Percentiles rank a stretch among this genome's conserved stretches.
phyloP scores from a whole-genome alignment of 2,113 vertebrate species.

The Herpetotheres cachinnans region DNA sequence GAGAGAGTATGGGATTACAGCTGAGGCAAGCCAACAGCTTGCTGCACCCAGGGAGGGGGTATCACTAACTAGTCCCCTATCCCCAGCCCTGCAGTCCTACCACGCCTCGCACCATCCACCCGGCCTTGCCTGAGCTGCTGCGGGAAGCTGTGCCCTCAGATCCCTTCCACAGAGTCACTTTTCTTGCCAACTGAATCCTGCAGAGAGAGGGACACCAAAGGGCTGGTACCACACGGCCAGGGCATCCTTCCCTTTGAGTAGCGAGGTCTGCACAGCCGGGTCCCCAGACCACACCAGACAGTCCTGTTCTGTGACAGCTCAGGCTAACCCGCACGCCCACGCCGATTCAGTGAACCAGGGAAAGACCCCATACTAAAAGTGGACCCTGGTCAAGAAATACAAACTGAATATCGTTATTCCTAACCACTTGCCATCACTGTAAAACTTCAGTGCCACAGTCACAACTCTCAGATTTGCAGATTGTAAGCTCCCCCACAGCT shows the following conservation, averaged over 20 bases:
- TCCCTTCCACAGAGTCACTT: background rate
- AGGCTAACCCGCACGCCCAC: rapidly evolving
- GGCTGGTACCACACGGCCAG: rapidly evolving
- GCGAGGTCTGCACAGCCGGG: rapidly evolving
- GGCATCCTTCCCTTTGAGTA: background rate
- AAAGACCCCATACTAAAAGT: background rate
- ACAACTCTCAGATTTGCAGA: background rate
- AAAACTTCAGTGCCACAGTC: background rate
- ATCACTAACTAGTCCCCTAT: background rate
- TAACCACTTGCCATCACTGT: background rate
- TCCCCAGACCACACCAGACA: background rate
- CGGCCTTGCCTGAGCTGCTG: background rate
- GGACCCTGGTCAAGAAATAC: background rate
- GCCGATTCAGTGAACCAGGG: background rate
- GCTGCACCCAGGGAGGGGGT: background rate
- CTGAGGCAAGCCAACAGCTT: background rate
- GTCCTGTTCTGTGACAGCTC: background rate
- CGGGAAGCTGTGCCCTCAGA: background rate
- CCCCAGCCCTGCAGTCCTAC: background rate
- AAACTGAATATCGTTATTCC: background rate
- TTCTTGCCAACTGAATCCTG: background rate
- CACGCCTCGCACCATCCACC: background rate
- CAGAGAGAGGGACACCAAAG: background rate
- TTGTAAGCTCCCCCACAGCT: background rate
- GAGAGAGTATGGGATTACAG: background rate